phyloP scores from a whole-genome alignment of 2,113 vertebrate species.

The Petaurus breviceps region DNA sequence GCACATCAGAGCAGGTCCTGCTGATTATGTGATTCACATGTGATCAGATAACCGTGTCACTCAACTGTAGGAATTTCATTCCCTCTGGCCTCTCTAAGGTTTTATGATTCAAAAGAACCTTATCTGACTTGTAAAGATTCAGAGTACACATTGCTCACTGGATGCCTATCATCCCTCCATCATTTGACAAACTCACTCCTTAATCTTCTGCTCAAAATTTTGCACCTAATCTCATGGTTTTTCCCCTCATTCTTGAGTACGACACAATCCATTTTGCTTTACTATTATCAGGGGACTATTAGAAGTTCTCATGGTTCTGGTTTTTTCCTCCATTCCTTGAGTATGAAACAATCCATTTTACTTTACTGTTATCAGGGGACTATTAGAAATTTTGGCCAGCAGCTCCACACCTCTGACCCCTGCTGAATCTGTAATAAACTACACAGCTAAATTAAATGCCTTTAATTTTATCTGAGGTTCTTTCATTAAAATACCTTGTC shows the following conservation, averaged over 20 bases:
- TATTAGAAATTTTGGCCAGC: not conserved
- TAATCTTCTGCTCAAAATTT: not conserved
- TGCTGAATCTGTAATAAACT: not conserved
- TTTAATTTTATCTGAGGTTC: not conserved
- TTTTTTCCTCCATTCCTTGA: not conserved
- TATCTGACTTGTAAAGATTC: not conserved
- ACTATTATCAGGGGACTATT: not conserved
- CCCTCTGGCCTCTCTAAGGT: not conserved
- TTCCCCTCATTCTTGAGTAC: not conserved
- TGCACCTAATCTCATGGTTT: not conserved
- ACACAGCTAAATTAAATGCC: not conserved
- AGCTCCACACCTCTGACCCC: not conserved
- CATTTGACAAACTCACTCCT: slow-evolving; percentile 23
- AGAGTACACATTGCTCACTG: not conserved
- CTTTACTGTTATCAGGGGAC: not conserved
- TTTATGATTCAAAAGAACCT: not conserved
- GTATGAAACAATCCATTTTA: not conserved
- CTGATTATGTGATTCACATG: not conserved
- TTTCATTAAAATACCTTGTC: not conserved
- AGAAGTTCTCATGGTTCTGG: not conserved
- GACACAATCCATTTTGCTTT: not conserved
- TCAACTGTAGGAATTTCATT: not conserved
- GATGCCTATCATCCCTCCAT: not conserved
- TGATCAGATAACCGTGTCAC: not conserved
- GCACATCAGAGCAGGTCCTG: accelerated